Evolutionary conservation across 2,888 invertebrate genomes (phyloP), one percentile per base, ranked within the genome.

Genomic region (Autographa gamma): DNA sequence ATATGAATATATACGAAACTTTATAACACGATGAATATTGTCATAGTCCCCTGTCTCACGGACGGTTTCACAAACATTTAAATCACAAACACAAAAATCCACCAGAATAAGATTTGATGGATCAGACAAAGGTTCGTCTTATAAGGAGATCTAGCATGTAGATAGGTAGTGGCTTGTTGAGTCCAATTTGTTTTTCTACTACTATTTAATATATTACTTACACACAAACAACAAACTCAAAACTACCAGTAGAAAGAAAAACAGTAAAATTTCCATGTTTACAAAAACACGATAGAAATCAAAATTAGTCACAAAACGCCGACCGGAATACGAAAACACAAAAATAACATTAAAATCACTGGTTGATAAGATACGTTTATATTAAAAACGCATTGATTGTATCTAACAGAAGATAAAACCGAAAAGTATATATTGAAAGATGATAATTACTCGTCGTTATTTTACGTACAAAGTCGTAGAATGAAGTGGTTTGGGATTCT

Each of bases 401-500:
- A 71, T 48, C 48, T 59, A 71, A 54, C 16, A 67, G 6, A 66
- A 34, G 80, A 80, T 83, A 73, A 71, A 54, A 75, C 31, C 62
- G 14, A 63, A 63, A 8, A 59, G 65, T 72, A 83, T 80, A 83
- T 76, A 83, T 65, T 38, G 38, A 64, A 16, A 59, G 41, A 54
- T 9, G 31, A 7, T 8, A 32, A 41, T 60, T 64, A 8, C 34
- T n/a, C 8, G 13, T 16, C 4, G n/a, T 61, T 68, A 81, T 54
- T 62, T 31, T 31, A n/a, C 61, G 34, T 43, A 61, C n/a, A 3
- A 63, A 18, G 54, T n/a, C 16, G 9, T 25, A 80, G 59, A 62
- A 85, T 85, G 85, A 83, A 76, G 78, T 77, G 58, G 18, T 0
- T 72, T 13, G 60, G 73, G 62, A 31, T 79, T 11, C 48, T 85